Base-by-base conservation (phyloP, 2,888 invertebrate species). In the Prosopocoilus inquinatus region DNA sequence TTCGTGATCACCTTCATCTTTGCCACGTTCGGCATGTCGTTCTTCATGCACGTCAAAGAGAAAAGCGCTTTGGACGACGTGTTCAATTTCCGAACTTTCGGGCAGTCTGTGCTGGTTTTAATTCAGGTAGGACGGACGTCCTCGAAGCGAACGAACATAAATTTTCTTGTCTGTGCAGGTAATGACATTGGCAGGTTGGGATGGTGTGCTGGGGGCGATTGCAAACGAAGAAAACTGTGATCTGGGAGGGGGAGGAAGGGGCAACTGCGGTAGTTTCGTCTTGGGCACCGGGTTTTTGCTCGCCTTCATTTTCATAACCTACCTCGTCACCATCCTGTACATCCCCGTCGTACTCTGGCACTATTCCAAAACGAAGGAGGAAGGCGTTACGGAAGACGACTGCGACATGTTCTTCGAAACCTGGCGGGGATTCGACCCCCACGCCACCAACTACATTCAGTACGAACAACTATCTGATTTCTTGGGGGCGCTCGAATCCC, bases 361-460 rank as follows among this genome's bases (percentile, higher is more conserved):
- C 80, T 98, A 97, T 81, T 96, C 95, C 67, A 75, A 81, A 84
- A 97, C 97, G 63, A 97, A 96, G 60, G 97, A 94, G 76, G 94
- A 94, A 78, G 94, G 94, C 72, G 84, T 97, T 62, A 97, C 97
- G 55, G 96, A 96, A 77, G 97, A 98, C 80, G 98, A 98, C 80
- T 97, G 97, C 81, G 97, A 98, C 78, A 96, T 97, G 96, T 98
- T 96, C 82, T 98, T 98, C 79, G 97, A 97, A 81, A 96, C 96
- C 71, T 98, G 98, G 98, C 97, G 97, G 79, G 91, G 95, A 77
- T 98, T 94, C 79, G 98, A 98, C 80, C 96, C 96, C 11, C 93
- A 96, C 75, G 97, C 97, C 60, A 95, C 96, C 13, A 95, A 97
- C 79, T 98, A 96, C 80, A 96, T 98, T 72, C 87, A 91, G 64